A percentile compares a stretch with the other conserved stretches of the same genome.
These are phyloP conservation scores for Andricus quercusramuli DNA, from an alignment of 2,888 invertebrate species.

Conservation along the genomic window DNA sequence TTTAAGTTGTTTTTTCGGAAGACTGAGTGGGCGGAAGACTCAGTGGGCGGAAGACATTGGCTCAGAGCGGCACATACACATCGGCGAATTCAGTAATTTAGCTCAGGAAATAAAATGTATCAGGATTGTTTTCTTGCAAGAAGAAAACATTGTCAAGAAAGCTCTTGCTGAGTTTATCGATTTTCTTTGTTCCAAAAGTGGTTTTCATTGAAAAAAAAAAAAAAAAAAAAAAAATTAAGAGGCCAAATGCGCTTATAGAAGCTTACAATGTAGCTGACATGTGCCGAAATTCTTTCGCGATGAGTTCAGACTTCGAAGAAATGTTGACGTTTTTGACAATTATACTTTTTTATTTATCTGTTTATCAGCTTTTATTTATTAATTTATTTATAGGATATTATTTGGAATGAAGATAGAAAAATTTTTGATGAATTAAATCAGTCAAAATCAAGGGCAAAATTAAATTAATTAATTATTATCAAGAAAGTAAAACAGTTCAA, in stretches of 20 bases:
- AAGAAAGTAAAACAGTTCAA: no score
- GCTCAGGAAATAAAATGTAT: neutral
- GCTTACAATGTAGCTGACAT: neutral
- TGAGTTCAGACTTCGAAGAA: neutral
- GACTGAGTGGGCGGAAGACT: neutral
- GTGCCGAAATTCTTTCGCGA: neutral
- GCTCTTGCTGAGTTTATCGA: neutral
- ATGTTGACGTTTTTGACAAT: neutral
- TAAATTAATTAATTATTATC: no score
- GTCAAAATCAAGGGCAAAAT: conserved; percentile 1
- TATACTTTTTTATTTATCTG: neutral
- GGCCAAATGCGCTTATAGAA: neutral
- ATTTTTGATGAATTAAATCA: neutral
- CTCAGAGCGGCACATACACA: neutral
- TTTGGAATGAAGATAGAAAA: neutral
- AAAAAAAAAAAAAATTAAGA: neutral
- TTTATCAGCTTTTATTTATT: no score
- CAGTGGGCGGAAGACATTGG: conserved; percentile 1
- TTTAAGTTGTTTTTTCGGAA: neutral
- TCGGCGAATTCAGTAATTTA: neutral
- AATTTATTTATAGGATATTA: neutral
- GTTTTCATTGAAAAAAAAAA: neutral
- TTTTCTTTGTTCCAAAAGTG: neutral
- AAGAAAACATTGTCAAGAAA: conserved; percentile 7
- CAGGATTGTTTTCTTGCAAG: neutral